A percentile compares a stretch with the other conserved stretches of the same genome.
phyloP scores from a whole-genome alignment of 2,888 invertebrate species.

The Odontocolon sp. region DNA sequence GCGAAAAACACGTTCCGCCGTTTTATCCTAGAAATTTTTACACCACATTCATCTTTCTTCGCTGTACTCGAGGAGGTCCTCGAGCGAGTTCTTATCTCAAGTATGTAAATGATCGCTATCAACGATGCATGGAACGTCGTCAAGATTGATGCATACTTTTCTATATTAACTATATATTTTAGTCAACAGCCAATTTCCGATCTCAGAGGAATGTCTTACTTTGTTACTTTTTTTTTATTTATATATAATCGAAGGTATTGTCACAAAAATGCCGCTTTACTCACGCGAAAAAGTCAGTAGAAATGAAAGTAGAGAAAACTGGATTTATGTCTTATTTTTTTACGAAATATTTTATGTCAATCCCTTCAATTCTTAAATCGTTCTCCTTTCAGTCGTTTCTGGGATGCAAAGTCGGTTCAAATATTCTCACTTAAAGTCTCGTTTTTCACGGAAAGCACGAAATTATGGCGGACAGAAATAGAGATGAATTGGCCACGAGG shows the following conservation, averaged over 20 bases:
- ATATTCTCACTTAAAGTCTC: slow-evolving; percentile 17
- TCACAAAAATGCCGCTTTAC: not conserved
- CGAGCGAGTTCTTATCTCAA: too few relatives aligned
- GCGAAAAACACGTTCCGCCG: slow-evolving; percentile 36
- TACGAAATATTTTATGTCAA: too few relatives aligned
- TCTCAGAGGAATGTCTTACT: too few relatives aligned
- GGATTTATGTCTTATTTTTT: too few relatives aligned
- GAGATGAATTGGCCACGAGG: not conserved
- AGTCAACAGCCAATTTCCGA: too few relatives aligned
- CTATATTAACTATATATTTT: too few relatives aligned
- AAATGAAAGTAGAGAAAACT: not conserved
- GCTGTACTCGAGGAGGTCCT: not conserved
- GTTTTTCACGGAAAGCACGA: not conserved
- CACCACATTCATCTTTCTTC: slow-evolving; percentile 37
- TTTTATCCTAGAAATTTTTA: slow-evolving; percentile 13
- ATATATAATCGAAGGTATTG: not conserved
- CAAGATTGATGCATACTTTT: not conserved
- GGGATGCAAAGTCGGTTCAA: slow-evolving; percentile 28
- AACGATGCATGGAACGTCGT: slow-evolving; percentile 1
- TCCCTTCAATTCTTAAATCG: not conserved
- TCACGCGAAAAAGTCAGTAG: not conserved
- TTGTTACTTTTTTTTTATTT: too few relatives aligned
- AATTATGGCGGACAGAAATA: not conserved
- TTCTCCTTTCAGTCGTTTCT: not conserved
- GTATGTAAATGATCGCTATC: not conserved